Evolutionary conservation across 64 coral and sea anemone species (phyloP), one percentile per base, ranked within the genome.

Genomic region (Dendronephthya gigantea): DNA sequence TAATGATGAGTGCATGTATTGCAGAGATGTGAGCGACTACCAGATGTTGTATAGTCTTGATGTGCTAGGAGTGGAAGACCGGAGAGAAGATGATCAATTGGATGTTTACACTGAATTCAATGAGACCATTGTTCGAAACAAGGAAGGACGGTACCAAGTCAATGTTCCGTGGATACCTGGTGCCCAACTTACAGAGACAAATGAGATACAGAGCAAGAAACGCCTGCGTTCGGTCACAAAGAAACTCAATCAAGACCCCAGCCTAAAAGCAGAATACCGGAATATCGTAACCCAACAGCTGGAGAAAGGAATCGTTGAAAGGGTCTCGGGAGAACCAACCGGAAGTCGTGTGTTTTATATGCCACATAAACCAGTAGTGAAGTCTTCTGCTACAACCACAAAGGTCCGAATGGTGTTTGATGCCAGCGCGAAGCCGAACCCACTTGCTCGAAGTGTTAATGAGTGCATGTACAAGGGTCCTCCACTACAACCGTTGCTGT

Each of bases 111-210:
- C 22, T 30, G 68, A 74, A 27, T 74, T 74, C 31, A 74, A 74
- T 25, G 68, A 74, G 25, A 74, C 22, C 68, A 74, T 74, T 74
- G 25, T 27, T 27, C 25, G n/a, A 12, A 74, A 12, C 11, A 27
- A 74, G 10, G 25, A 74, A 25, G 68, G 68, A 16, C 22, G 68
- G 31, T 74, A 74, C 25, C 19, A 74, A 74, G 68, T 74, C 13
- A 74, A 74, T 11, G 68, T 74, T 19, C 68, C 68, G 31, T 74
- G 68, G 68, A 74, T 74, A 30, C 68, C 68, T 19, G 68, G 68
- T 11, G 13, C 11, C 13, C 13, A 74, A 25, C 31, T 74, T 25
- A 12, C n/a, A 30, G 25, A 74, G 13, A 74, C 19, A 13, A 74
- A 74, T 35, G 11, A 25, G 68, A 11, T 19, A 11, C n/a, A 12